Evolutionary conservation across 1,140 invertebrate genomes (phyloP), one percentile per base, ranked within the genome.

Genomic region (Helicorthomorpha holstii): DNA sequence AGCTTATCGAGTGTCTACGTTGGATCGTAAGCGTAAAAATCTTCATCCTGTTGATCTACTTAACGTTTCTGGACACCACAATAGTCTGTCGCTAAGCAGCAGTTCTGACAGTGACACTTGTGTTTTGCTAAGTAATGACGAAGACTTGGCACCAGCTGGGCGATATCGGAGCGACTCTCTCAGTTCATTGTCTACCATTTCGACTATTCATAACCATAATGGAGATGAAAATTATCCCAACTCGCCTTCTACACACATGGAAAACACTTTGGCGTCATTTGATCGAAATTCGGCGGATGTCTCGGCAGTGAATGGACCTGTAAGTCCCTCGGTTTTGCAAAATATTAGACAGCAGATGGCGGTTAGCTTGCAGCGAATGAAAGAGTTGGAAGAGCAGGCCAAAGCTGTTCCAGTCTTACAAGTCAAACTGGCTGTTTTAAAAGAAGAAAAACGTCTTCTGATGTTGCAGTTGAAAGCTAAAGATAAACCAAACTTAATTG

Each of bases 381-480:
- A 74, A 62, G 81, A 87, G 60, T 68, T 90, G 53, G 85, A 89
- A 68, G 82, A 85, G 63, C 81, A 86, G 71, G 81, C 86, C 21
- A 87, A 86, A 71, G 66, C 75, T 29, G 81, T 91, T 65, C 85
- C 85, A n/a, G 72, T 80, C 58, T 66, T 90, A 48, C 78, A 88
- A 74, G 82, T 75, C 50, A 79, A 84, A 69, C 69, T 88, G 14
- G 76, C 73, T 34, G 72, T 78, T 26, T 63, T 87, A 48, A 78
- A 82, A 60, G 77, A 83, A 57, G 83, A 87, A 64, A 85, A 85
- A 55, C 68, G 78, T 19, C 72, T 76, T 25, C 63, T 88, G 51
- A 60, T 75, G 47, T 65, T 73, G 27, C 74, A 79, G 60, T 64
- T 82, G 27, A 65, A 66, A 60, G 61, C 64, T 21, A 61, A 63